Evolutionary conservation across 1,140 invertebrate species (phyloP), one percentile per base, ranked within the genome.

Genomic region (Linepithema humile): DNA sequence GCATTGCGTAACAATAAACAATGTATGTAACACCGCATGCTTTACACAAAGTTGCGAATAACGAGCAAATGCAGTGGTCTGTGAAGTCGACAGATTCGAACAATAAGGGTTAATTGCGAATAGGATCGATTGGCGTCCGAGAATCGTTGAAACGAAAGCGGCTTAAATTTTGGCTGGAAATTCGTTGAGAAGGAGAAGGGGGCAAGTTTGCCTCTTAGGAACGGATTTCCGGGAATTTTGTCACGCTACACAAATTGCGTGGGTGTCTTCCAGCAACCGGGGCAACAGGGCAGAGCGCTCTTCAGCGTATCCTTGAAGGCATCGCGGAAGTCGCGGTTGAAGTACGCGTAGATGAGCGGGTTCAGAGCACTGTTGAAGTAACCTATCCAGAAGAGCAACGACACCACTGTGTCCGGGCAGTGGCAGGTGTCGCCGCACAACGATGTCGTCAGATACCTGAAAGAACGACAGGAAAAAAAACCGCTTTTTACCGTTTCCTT

Each of bases 281-380:
- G 95, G 91, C 95, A 96, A 90, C 97, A 97, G 38, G 97, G 97
- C 85, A 98, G 95, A 4, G 97, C 96, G 92, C 97, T 98, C 91
- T 97, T 96, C 70, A 99, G 95, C 23, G 98, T 99, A 93, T 99
- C 98, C 93, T 98, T 98, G 94, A 99, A 99, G 29, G 99, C 98
- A 93, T 98, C 97, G 92, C 98, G 96, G 94, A 99, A 99, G 94
- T 99, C 99, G 32, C 98, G 96, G 94, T 99, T 99, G 95, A 99
- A 99, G 94, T 99, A 99, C 83, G 98, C 98, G 95, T 99, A 99
- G 90, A 99, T 99, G 77, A 99, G 95, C 0, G 98, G 98, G 94
- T 99, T 99, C 32, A 99, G 95, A 35, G 98, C 98, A n/a, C 98
- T 99, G 94, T 99, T 99, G 95, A 99, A 98, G 94, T 97, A 97